phyloP scores from a whole-genome alignment of 2,888 invertebrate genomes.

The Lathronympha strigana region DNA sequence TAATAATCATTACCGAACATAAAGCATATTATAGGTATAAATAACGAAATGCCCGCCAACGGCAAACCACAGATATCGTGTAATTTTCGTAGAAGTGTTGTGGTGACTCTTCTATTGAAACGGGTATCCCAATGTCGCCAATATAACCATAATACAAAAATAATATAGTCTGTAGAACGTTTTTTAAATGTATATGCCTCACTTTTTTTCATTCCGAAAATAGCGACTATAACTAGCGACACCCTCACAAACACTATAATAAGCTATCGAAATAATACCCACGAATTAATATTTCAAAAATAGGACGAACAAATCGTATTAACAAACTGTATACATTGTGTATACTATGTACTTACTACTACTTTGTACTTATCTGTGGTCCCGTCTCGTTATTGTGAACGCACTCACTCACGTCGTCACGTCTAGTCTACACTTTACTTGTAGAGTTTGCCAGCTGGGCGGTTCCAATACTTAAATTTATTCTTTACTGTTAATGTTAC shows the following conservation, averaged over 20 bases:
- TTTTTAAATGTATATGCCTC: no score
- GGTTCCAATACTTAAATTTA: slow-evolving; percentile 68
- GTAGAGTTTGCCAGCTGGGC: slow-evolving; percentile 76
- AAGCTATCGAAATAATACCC: no score
- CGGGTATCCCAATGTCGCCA: background rate
- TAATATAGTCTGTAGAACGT: no score
- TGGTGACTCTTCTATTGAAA: background rate
- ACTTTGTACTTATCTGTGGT: slow-evolving; percentile 20
- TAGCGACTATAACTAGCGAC: no score
- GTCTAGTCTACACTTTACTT: slow-evolving; percentile 35
- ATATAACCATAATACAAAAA: background rate
- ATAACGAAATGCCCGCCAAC: no score
- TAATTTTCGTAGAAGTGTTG: background rate
- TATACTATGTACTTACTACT: background rate
- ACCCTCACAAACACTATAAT: no score
- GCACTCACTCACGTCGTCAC: slow-evolving; percentile 24
- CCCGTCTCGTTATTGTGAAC: slow-evolving; percentile 33
- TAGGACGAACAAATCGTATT: no score
- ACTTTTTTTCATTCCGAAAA: no score
- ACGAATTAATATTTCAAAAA: no score
- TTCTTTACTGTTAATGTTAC: slow-evolving; percentile 14
- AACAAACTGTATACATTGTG: no score
- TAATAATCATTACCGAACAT: no score
- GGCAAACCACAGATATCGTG: background rate
- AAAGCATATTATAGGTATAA: no score